Evolutionary conservation across 2,113 vertebrate species (phyloP).

Genomic region (Pelecanus crispus): DNA sequence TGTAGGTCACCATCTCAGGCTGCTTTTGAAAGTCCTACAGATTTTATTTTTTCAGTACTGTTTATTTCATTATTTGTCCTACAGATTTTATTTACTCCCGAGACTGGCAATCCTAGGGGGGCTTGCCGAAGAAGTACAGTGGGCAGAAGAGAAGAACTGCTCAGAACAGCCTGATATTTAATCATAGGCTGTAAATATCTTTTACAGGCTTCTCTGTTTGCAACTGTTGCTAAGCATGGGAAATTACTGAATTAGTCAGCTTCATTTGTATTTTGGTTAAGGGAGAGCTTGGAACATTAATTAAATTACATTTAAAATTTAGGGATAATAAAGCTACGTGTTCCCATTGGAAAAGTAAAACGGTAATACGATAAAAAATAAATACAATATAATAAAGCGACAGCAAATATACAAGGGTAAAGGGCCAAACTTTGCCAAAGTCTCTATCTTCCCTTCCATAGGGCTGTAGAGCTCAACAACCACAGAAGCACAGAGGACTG

Average conservation of each 20-base stretch:
- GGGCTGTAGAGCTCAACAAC: not conserved
- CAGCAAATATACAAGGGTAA: not conserved
- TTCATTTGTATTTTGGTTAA: not conserved
- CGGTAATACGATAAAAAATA: not conserved
- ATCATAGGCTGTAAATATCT: slow-evolving; percentile 33
- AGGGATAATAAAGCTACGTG: not conserved
- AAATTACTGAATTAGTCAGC: slow-evolving; percentile 16
- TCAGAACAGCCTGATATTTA: slow-evolving; percentile 39
- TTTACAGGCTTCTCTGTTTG: not conserved
- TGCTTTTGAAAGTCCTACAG: not conserved
- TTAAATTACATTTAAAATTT: not conserved
- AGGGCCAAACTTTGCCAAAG: not conserved
- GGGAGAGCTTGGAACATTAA: not conserved
- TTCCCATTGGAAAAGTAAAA: not conserved
- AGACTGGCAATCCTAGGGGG: not conserved
- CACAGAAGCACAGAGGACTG: not conserved
- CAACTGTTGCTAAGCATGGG: slow-evolving; percentile 1
- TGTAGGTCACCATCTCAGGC: not conserved
- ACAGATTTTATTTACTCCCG: not conserved
- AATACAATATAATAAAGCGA: not conserved
- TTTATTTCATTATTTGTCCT: not conserved
- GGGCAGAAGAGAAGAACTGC: not conserved
- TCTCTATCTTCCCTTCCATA: not conserved
- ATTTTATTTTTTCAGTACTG: not conserved
- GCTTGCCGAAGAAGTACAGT: not conserved